phyloP scores from a whole-genome alignment of 2,113 vertebrate genomes.

The Heteronetta atricapilla region DNA sequence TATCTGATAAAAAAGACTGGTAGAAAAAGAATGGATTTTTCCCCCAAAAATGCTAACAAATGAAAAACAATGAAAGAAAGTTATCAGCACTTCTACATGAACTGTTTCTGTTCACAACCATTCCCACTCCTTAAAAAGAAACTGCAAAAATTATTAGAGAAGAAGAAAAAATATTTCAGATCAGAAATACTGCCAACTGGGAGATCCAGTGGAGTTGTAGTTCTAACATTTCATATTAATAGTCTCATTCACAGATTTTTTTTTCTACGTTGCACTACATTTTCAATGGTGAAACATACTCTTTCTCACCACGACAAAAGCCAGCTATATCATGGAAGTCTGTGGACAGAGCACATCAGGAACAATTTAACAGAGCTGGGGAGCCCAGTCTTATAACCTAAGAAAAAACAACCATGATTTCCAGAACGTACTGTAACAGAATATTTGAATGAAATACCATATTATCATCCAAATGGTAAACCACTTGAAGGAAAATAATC shows the following conservation, averaged over 20 bases:
- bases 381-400: neutral
- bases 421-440: neutral
- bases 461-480: neutral
- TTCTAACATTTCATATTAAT: neutral
- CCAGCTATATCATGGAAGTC: neutral
- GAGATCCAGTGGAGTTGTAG: neutral
- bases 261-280: neutral
- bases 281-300: neutral
- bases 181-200: neutral
- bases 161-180: neutral
- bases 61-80: neutral
- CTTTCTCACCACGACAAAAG: neutral
- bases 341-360: neutral
- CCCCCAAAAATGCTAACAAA: neutral
- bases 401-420: neutral
- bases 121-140: neutral
- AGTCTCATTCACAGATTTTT: neutral
- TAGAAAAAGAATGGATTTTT: neutral
- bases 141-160: neutral
- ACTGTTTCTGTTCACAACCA: neutral
- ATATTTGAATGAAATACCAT: neutral
- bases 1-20: neutral
- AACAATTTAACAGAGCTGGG: neutral
- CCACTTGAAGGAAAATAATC: neutral
- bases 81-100: neutral